Base-by-base conservation (phyloP, 2,113 vertebrate genomes). In the Rhabdornis inornatus region DNA sequence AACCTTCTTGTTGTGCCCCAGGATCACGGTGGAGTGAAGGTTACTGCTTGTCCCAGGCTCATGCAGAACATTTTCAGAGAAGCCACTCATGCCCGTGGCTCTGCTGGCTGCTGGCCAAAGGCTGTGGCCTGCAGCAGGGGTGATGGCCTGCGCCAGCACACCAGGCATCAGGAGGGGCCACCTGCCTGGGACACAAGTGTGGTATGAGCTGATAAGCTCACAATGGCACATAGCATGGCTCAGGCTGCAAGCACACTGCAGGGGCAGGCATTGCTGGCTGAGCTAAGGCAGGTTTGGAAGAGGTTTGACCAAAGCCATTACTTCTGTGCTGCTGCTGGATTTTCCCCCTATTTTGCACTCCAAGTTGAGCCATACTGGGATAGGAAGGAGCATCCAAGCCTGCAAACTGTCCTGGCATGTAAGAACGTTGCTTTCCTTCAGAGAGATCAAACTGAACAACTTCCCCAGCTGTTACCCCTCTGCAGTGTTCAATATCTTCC, bases 151-250 rank as follows among this genome's bases (percentile, higher is more conserved):
- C 60, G 78, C 39, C 6, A 2, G 52, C 85, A 81, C 80, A 87
- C 15, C 74, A 69, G 65, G n/a, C 69, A 89, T 75, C 85, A 27
- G 74, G 28, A 91, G 60, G 44, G 61, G 82, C 86, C 85, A 78
- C 85, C 47, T 78, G 85, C 47, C 82, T 13, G 31, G 0, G 7
- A 49, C 68, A 52, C 0, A 2, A 70, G 64, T 6, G 28, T 52
- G 78, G 39, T 7, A 2, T 0, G 7, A 77, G 64, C 69, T 42
- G 87, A 84, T 89, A 78, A 78, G 23, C 53, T 69, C 40, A 37
- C 0, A 7, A 17, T 1, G 2, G 75, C 50, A 31, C 55, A 16
- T 0, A 49, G 81, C 68, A 57, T 0, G 0, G 42, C 60, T 66
- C 0, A 0, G 61, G 50, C 69, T 87, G 56, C 0, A 5, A 61